phyloP scores from a whole-genome alignment of 2,888 invertebrate species.

The Meloe dianella region DNA sequence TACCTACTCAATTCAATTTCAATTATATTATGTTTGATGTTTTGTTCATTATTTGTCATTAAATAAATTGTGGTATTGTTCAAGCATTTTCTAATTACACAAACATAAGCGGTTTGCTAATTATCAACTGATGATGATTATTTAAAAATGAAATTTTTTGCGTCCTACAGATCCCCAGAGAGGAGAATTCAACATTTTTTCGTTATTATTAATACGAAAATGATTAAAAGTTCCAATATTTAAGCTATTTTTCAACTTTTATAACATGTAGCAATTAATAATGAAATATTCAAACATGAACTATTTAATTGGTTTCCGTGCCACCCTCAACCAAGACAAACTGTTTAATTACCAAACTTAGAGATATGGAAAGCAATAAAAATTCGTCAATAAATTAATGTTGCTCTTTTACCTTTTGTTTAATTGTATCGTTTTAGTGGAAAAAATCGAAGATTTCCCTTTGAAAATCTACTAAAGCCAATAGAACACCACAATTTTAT shows the following conservation, averaged over 20 bases:
- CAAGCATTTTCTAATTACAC: no score
- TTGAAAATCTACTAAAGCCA: background rate
- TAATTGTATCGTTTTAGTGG: background rate
- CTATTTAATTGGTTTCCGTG: slow-evolving; percentile 1
- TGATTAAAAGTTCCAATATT: background rate
- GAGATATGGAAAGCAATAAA: background rate
- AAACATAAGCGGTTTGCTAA: slow-evolving; percentile 4
- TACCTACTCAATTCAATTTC: background rate
- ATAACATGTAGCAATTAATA: background rate
- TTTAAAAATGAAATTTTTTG: no score
- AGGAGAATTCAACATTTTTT: no score
- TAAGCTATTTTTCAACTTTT: background rate
- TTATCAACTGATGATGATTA: background rate
- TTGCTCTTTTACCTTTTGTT: background rate
- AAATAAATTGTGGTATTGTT: no score
- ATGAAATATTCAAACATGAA: background rate
- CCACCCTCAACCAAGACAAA: background rate
- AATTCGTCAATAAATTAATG: background rate
- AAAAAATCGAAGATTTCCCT: background rate
- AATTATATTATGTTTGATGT: no score
- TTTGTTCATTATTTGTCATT: no score
- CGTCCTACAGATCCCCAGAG: no score
- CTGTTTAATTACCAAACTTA: background rate
- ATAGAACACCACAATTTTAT: background rate
- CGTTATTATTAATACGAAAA: background rate